Evolutionary conservation across 2,888 invertebrate species (phyloP), one percentile per base, ranked within the genome.

Genomic region (Eretmocerus hayati): DNA sequence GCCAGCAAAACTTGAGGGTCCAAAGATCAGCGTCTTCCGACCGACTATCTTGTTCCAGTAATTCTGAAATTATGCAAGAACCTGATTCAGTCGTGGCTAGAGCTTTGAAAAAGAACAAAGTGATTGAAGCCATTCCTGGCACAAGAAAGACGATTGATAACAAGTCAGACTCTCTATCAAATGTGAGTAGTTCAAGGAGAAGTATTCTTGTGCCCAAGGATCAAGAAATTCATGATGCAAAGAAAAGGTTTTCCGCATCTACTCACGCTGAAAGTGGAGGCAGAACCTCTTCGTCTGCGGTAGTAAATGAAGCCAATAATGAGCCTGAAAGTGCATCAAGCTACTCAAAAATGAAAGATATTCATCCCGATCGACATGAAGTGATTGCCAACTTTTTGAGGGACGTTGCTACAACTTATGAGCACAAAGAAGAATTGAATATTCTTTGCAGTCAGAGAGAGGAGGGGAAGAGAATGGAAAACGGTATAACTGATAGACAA

Each of bases 21-120:
- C 48, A 48, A 42, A 48, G 43, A 31, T n/a, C 16, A 13, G n/a
- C 30, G 11, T 45, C 36, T 21, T 13, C 3, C 11, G 26, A 26
- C 20, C 18, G 18, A 21, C 35, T 4, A 2, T 23, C 43, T 19
- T 4, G 5, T 26, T 46, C 46, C 16, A 52, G 33, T 42, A 44
- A 30, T 37, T 54, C 52, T 9, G 44, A 49, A 35, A 52, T 42
- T 4, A 41, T 52, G 39, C 9, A 49, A 5, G 51, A 54, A 42
- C 54, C 54, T 11, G 54, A 54, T 46, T 54, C 54, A 15, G 51
- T 41, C 15, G 45, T 54, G 39, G 44, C 39, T 11, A 50, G 54
- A 42, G 32, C 23, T 23, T 4, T 54, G 8, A 52, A 49, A 35
- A 54, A 52, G 39, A 51, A 52, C 37, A 16, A n/a, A n/a, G n/a